Conservation (phyloP, 2,797 vertebrate genomes). For the Sebastes oblongus region DNA sequence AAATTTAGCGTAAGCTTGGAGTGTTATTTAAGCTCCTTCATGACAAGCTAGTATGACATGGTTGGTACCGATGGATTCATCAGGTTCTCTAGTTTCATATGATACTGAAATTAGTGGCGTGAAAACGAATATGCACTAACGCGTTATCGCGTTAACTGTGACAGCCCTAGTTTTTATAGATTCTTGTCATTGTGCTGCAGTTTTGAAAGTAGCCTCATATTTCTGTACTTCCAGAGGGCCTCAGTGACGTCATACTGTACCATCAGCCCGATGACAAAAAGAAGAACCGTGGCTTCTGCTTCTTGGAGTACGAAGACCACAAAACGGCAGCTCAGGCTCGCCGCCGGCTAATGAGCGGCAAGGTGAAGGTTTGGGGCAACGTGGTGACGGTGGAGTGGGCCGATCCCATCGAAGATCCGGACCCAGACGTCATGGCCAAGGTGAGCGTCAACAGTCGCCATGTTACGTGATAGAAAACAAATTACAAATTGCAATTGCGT, state of each 20-base stretch:
- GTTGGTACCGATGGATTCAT: no score
- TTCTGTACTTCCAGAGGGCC: constrained; percentile 85
- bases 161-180: no score
- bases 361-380: constrained; percentile 98
- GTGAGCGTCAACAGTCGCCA: constrained; percentile 68
- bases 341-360: constrained; percentile 95
- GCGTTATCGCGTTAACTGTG: no score
- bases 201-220: not conserved
- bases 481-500: not conserved
- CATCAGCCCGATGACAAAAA: constrained; percentile 97
- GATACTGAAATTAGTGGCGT: no score
- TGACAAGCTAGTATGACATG: no score
- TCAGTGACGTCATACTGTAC: constrained; percentile 97
- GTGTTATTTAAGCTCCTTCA: no score
- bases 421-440: constrained; percentile 98
- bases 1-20: no score
- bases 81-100: no score
- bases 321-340: constrained; percentile 96
- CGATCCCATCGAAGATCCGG: constrained; percentile 97
- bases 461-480: not conserved
- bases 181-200: not conserved
- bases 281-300: constrained; percentile 97
- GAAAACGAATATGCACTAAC: no score
- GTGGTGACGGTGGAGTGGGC: constrained; percentile 98
- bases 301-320: constrained; percentile 98